Base-by-base conservation (phyloP, 2,888 invertebrate genomes). In the Archaeoteleia sp. region DNA sequence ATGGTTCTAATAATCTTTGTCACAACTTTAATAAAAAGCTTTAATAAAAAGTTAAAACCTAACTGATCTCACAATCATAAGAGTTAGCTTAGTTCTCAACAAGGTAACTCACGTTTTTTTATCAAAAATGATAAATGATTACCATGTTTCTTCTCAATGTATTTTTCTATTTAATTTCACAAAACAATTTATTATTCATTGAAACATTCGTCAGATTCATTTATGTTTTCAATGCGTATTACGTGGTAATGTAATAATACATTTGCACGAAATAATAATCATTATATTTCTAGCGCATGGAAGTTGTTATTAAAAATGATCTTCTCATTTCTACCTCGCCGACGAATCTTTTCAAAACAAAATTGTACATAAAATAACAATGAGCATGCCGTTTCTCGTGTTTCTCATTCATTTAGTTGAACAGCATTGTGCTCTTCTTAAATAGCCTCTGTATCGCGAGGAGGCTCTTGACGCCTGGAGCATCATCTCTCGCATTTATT, bases 401-500 rank as follows among this genome's bases (percentile, higher is more conserved):
- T 25, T 65, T 51, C 40, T 46, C 57, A 39, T 53, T 57, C 65
- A 53, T 40, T 65, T 57, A 17, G 27, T 10, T 29, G 43, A 29
- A 12, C 14, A 39, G 48, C 34, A 49, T 53, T 48, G 54, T 49
- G 27, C 43, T 48, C 37, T 34, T 20, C 55, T 55, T 63, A 49
- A 63, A 55, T 23, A 49, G 25, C 37, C 12, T 12, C 23, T 20
- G 45, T 57, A 51, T 54, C 53, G 34, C 35, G 35, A 12, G 51
- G 39, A 35, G 30, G 30, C 53, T 63, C 53, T 54, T 45, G 54
- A 54, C 32, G 63, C 43, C 55, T 13, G 10, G 35, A 51, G 55
- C 51, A 60, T 55, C 51, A 63, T 32, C 51, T 30, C 42, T 29
- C 37, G 37, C 42, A 40, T 58, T 58, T 58, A 66, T 66, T 66